phyloP scores from a whole-genome alignment of 2,797 vertebrate species.

The Aldrovandia affinis region DNA sequence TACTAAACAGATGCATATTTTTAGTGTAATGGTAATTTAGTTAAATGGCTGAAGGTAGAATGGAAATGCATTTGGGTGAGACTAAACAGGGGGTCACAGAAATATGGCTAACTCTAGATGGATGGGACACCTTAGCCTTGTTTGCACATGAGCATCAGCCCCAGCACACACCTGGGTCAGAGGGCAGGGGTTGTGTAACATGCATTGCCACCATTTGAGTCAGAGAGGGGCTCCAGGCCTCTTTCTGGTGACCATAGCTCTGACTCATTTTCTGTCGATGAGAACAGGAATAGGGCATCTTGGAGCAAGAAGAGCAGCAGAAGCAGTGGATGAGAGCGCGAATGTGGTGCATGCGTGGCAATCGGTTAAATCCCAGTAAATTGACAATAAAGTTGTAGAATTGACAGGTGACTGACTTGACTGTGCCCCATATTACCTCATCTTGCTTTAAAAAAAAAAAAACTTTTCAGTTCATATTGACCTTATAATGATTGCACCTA shows the following conservation, averaged over 20 bases:
- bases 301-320: constrained; percentile 18
- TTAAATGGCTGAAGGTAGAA: not conserved
- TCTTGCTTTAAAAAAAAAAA: not conserved
- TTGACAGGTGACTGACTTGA: not conserved
- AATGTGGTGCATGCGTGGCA: not conserved
- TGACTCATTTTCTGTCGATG: constrained; percentile 73
- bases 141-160: not conserved
- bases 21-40: not conserved
- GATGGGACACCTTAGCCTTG: no score
- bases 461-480: no score
- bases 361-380: not conserved
- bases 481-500: not conserved
- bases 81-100: not conserved
- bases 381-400: not conserved
- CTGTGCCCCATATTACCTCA: not conserved
- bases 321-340: not conserved
- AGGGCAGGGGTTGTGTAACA: not conserved
- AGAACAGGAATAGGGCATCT: constrained; percentile 63
- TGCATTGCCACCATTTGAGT: not conserved
- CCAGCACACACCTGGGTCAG: not conserved
- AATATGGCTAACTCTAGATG: no score
- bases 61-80: not conserved
- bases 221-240: not conserved
- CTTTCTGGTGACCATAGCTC: constrained; percentile 52
- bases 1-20: not conserved